phyloP scores from a whole-genome alignment of 2,113 vertebrate species.

The Hippocampus mohnikei region DNA sequence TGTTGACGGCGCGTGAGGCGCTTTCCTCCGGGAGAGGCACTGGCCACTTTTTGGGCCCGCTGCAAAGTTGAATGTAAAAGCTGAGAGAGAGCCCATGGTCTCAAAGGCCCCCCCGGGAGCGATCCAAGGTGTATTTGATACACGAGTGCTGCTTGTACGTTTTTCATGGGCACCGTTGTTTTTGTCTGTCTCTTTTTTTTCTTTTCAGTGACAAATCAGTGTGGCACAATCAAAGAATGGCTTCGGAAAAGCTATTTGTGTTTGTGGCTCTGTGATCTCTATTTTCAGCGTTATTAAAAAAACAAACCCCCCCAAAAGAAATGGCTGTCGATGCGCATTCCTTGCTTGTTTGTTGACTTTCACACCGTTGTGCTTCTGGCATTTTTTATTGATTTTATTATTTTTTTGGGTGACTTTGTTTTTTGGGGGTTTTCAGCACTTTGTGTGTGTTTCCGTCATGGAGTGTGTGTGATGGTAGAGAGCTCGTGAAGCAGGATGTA shows the following conservation, averaged over 20 bases:
- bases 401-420: no score
- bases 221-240: conserved; percentile 56
- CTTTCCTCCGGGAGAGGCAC: conserved; percentile 27
- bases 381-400: no score
- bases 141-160: conserved; percentile 27
- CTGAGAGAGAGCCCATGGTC: conserved; percentile 14
- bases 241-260: conserved; percentile 53
- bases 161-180: conserved; percentile 35
- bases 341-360: not conserved
- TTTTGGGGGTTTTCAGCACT: no score
- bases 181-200: conserved; percentile 1
- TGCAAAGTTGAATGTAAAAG: conserved; percentile 56
- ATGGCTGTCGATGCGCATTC: conserved; percentile 6
- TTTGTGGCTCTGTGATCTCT: conserved; percentile 54
- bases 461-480: no score
- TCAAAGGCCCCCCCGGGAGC: not conserved
- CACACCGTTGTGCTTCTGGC: no score
- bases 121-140: conserved; percentile 20
- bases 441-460: no score
- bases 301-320: conserved; percentile 10
- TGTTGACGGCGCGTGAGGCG: conserved; percentile 16
- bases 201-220: conserved; percentile 56
- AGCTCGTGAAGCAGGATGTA: no score
- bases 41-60: conserved; percentile 24
- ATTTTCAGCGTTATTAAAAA: conserved; percentile 52